phyloP scores from a whole-genome alignment of 2,888 invertebrate genomes.

The Pomacea canaliculata region DNA sequence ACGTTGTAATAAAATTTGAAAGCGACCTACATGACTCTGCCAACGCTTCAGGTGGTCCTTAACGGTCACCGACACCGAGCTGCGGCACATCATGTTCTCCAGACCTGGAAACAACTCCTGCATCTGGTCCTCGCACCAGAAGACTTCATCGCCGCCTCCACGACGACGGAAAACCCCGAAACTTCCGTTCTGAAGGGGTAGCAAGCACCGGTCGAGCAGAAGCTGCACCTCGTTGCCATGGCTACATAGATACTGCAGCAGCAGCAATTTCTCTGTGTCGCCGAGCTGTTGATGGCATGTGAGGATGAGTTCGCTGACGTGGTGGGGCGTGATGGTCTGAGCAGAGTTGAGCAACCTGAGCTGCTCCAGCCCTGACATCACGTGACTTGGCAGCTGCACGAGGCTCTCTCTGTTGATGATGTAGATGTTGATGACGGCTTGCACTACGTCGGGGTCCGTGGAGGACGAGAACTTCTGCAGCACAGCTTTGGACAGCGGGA shows the following conservation, averaged over 20 bases:
- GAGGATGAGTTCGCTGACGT: constrained; percentile 8
- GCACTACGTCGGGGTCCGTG: background rate
- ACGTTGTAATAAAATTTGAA: too few species aligned
- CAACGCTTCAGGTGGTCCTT: constrained; percentile 1
- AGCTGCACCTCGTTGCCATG: background rate
- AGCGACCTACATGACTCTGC: constrained; percentile 6
- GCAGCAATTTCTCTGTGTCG: constrained; percentile 5
- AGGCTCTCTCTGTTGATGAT: background rate
- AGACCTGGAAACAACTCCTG: constrained; percentile 9
- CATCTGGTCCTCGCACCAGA: constrained; percentile 1
- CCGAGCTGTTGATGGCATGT: constrained; percentile 2
- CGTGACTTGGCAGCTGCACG: constrained; percentile 1
- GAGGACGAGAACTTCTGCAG: background rate
- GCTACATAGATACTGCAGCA: constrained; percentile 11
- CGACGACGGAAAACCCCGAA: constrained; percentile 6
- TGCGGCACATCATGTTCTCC: constrained; percentile 4
- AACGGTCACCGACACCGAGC: background rate
- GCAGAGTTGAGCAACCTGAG: background rate
- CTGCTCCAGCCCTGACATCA: background rate
- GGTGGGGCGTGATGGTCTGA: background rate
- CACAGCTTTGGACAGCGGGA: background rate
- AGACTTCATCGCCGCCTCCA: background rate
- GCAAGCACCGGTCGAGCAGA: constrained; percentile 1
- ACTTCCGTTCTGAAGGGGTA: constrained; percentile 6
- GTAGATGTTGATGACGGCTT: constrained; percentile 14